Conservation (phyloP, 2,113 vertebrate species). For the Limnothrissa miodon region DNA sequence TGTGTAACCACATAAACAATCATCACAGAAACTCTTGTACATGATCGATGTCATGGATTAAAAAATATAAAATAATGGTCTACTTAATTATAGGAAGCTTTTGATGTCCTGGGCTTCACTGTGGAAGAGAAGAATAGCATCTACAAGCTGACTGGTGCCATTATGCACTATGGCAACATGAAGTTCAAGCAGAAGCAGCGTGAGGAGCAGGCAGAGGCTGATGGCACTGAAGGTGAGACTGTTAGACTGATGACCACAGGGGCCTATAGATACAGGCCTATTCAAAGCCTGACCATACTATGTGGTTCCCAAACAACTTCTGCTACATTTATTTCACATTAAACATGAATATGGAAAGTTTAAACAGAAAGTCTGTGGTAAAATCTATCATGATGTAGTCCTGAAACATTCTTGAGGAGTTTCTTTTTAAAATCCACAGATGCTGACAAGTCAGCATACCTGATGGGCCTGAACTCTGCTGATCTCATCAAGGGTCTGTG, state of each 20-base stretch:
- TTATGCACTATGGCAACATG: constrained; percentile 79
- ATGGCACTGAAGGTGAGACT: constrained; percentile 78
- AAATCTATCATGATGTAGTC: background rate
- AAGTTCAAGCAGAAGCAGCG: constrained; percentile 80
- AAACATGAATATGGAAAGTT: too few species aligned
- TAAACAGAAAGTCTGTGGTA: too few species aligned
- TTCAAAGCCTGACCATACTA: too few species aligned
- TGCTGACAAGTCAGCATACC: constrained; percentile 83
- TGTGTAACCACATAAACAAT: constrained; percentile 20
- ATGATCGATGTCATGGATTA: background rate
- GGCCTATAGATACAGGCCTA: too few species aligned
- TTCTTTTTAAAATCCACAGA: constrained; percentile 57
- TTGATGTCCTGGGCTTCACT: constrained; percentile 83
- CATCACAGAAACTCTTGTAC: background rate
- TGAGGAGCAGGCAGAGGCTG: constrained; percentile 77
- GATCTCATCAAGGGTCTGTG: constrained; percentile 87
- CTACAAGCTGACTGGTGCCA: constrained; percentile 70
- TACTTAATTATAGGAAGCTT: constrained; percentile 56
- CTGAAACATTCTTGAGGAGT: background rate
- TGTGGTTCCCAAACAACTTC: too few species aligned
- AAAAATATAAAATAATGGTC: background rate
- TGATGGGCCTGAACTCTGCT: constrained; percentile 89
- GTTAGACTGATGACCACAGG: background rate
- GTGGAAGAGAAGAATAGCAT: constrained; percentile 80
- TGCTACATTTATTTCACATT: too few species aligned